Base-by-base conservation (phyloP, 2,797 vertebrate genomes). In the Aphelocoma californica region DNA sequence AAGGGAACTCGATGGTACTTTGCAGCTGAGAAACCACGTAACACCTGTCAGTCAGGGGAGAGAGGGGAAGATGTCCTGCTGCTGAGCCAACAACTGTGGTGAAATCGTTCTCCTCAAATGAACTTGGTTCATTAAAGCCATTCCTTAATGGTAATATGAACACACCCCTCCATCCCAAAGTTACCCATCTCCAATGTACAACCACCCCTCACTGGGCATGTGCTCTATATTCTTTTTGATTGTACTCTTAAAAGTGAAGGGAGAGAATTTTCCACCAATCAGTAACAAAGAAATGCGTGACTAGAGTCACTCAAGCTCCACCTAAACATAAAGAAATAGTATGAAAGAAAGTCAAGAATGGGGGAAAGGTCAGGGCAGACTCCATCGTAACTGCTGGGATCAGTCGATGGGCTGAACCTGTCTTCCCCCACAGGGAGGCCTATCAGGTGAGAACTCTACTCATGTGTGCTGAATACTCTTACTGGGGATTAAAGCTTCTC, bases 151-250 rank as follows among this genome's bases (percentile, higher is more conserved):
- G 26, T 25, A 15, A 50, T 14, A 42, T 31, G 6, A 31, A 21
- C 20, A 50, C 31, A 48, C 34, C 9, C 7, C 36, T 74, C 31
- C 25, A 42, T 14, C 44, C 31, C 34, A 83, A 31, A 6, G 1
- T 40, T 24, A 24, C 29, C 34, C 0, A 0, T 0, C 5, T 40
- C 42, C 32, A 71, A 70, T 12, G 23, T 15, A 25, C 1, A 3
- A 62, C 9, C 23, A 28, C 9, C 12, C 10, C n/a, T 54, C 48
- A 38, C 47, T 18, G 48, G 5, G 4, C 24, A 16, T 47, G 24
- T 32, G 58, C 29, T 54, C 57, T n/a, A 7, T 19, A 24, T 62
- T 28, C 14, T 19, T 62, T 32, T 8, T 54, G 18, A 23, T 3
- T 72, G 28, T 25, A 12, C 2, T 15, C n/a, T 45, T 62, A n/a